Percentiles rank a stretch among this genome's conserved stretches.
Evolutionary conservation across 1,140 invertebrate genomes (phyloP).

Genomic region (Camponotus pennsylvanicus): DNA sequence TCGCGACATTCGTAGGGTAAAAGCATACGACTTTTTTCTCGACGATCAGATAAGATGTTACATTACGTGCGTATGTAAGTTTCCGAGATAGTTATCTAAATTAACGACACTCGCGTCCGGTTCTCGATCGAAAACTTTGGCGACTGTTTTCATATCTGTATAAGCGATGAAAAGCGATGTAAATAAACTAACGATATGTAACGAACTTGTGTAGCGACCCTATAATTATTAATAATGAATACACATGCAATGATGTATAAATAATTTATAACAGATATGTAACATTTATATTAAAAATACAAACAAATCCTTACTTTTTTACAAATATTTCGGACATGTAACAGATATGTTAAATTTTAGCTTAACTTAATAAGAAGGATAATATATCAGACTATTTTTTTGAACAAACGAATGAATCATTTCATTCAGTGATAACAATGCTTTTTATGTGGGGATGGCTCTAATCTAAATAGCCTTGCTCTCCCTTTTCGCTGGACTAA

Average conservation of each 20-base stretch:
- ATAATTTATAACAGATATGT: background rate
- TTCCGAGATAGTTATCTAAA: conserved; percentile 31
- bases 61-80: background rate
- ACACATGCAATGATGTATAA: background rate
- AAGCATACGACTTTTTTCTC: background rate
- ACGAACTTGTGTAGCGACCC: background rate
- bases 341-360: background rate
- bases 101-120: background rate
- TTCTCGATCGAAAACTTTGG: background rate
- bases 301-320: background rate
- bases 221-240: background rate
- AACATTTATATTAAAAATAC: background rate
- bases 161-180: background rate
- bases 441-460: conserved; percentile 9
- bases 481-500: background rate
- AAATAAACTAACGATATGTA: background rate
- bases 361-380: background rate
- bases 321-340: background rate
- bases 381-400: background rate
- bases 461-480: conserved; percentile 63
- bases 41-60: conserved; percentile 29
- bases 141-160: background rate
- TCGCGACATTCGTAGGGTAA: background rate
- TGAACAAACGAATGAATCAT: conserved; percentile 27
- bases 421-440: conserved; percentile 28